Conservation (phyloP, 2,797 vertebrate species). For the Muscicapa striata region DNA sequence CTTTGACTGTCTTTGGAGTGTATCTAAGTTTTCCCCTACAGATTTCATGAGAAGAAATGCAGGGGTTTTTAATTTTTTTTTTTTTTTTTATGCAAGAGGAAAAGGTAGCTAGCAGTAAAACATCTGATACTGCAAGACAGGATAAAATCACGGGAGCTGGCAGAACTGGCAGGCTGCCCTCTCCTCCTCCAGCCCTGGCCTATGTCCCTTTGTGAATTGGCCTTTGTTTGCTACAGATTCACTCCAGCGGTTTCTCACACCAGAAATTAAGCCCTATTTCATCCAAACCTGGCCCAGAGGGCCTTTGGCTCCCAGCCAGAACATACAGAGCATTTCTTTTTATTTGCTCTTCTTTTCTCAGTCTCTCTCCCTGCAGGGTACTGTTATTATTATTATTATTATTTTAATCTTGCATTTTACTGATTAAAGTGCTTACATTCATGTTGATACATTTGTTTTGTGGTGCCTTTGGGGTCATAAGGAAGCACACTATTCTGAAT, state of each 20-base stretch:
- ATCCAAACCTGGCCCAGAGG: conserved; percentile 54
- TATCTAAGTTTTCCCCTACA: neutral
- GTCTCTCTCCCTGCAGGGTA: conserved; percentile 2
- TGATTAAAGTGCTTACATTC: conserved; percentile 13
- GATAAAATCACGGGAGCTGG: conserved; percentile 36
- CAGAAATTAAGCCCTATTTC: conserved; percentile 56
- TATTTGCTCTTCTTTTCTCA: conserved; percentile 35
- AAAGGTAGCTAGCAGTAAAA: conserved; percentile 3
- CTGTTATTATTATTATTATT: neutral
- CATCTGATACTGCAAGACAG: conserved; percentile 21
- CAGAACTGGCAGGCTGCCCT: conserved; percentile 38
- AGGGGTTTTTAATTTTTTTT: no score
- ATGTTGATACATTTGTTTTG: conserved; percentile 17
- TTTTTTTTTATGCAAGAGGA: neutral
- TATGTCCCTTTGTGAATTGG: conserved; percentile 37
- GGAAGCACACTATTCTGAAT: conserved; percentile 13
- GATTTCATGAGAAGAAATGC: neutral
- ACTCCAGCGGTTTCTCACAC: conserved; percentile 52
- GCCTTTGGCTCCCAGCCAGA: conserved; percentile 51
- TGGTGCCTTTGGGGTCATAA: conserved; percentile 16
- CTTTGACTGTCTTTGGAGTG: neutral
- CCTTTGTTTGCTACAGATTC: conserved; percentile 57
- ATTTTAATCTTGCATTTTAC: neutral
- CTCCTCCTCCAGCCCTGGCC: conserved; percentile 21
- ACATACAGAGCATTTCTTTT: conserved; percentile 37